Conservation (phyloP, 2,888 invertebrate species). For the Drosophila kokeensis region DNA sequence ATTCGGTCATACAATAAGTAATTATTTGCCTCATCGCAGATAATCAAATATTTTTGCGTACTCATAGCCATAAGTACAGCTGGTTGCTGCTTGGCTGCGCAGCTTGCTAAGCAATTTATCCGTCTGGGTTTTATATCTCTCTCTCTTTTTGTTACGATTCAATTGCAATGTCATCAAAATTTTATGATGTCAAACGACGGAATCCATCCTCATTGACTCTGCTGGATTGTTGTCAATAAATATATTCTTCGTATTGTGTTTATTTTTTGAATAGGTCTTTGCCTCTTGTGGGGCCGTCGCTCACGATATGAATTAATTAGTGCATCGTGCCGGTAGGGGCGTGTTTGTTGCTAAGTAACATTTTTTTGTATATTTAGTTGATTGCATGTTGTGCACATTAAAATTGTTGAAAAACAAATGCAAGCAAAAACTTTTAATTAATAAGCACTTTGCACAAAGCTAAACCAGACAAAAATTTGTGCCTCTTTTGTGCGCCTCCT, state of each 20-base stretch:
- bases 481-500: conserved; percentile 25
- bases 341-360: conserved; percentile 12
- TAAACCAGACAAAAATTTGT: conserved; percentile 24
- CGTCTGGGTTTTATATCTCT: background rate
- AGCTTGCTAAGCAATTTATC: conserved; percentile 27
- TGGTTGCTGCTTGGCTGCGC: conserved; percentile 16
- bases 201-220: background rate
- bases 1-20: conserved; percentile 44
- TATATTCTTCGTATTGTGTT: background rate
- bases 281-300: conserved; percentile 29
- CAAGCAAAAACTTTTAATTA: conserved; percentile 59
- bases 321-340: conserved; percentile 33
- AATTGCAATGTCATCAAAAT: conserved; percentile 53
- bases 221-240: conserved; percentile 9
- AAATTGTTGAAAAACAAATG: conserved; percentile 36
- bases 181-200: conserved; percentile 31
- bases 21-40: conserved; percentile 30
- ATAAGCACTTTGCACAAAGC: conserved; percentile 30
- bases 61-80: conserved; percentile 38
- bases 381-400: conserved; percentile 29
- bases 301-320: conserved; percentile 29
- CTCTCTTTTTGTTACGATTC: conserved; percentile 38
- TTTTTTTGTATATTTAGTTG: background rate
- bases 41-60: conserved; percentile 59
- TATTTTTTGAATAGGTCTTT: conserved; percentile 35